These are phyloP conservation scores for Echinometra lucunter DNA, from an alignment of 53 echinoderm and acorn worm species.

Conservation along the genomic window DNA sequence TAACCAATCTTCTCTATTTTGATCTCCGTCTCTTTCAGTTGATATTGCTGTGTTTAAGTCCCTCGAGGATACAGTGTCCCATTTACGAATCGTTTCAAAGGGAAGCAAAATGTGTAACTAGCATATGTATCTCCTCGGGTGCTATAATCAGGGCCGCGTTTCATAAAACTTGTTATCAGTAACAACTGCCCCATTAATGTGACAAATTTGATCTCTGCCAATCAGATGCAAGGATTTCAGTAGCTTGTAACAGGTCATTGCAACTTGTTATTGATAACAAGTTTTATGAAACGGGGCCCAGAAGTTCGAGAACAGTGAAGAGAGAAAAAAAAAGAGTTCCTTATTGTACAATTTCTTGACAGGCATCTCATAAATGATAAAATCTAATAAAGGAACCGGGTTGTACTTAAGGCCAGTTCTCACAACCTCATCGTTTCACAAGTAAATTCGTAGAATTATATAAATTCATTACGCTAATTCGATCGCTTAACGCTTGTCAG, in stretches of 20 bases:
- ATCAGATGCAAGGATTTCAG: too few species aligned
- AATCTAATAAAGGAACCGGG: constrained; percentile 6
- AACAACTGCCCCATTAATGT: too few species aligned
- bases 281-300: too few species aligned
- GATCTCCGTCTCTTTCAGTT: not conserved
- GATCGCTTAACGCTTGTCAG: constrained; percentile 29
- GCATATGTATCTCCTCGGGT: not conserved
- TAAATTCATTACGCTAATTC: constrained; percentile 52
- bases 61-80: not conserved
- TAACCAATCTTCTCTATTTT: not conserved
- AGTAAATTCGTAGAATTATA: constrained; percentile 18
- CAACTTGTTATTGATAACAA: too few species aligned
- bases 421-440: constrained; percentile 16
- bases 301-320: too few species aligned
- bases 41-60: not conserved
- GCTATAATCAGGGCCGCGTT: not conserved
- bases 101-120: not conserved
- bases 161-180: too few species aligned
- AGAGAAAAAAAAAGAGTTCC: not conserved
- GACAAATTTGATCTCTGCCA: too few species aligned
- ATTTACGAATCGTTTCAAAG: not conserved
- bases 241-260: too few species aligned
- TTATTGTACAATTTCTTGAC: not conserved
- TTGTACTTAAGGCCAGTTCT: not conserved
- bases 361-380: not conserved